phyloP scores from a whole-genome alignment of 2,888 invertebrate genomes.

The Biston stratarius region DNA sequence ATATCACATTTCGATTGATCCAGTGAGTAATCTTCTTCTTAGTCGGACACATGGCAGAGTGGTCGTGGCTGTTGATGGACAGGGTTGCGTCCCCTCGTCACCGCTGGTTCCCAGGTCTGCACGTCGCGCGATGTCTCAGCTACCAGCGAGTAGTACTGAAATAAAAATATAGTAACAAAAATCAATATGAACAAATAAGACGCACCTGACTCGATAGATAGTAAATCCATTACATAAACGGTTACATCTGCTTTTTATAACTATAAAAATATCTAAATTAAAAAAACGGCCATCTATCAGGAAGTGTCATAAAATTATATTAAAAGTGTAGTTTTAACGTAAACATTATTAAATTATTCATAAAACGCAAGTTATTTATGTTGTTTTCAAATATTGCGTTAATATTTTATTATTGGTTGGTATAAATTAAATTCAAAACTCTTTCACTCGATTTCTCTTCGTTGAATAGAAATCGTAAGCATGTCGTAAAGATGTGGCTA shows the following conservation, averaged over 20 bases:
- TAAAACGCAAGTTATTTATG: slow-evolving; percentile 15
- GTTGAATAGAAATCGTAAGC: slow-evolving; percentile 21
- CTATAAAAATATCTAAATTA: slow-evolving; percentile 6
- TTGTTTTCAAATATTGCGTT: slow-evolving; percentile 19
- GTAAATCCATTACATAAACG: not conserved
- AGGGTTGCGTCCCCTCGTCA: too few species aligned
- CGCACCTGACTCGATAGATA: not conserved
- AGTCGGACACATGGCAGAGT: too few species aligned
- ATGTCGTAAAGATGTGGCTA: slow-evolving; percentile 16
- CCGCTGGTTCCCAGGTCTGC: too few species aligned
- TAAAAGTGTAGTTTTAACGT: slow-evolving; percentile 11
- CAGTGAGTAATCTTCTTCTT: too few species aligned
- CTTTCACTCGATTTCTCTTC: slow-evolving; percentile 31
- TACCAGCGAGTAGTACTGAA: too few species aligned
- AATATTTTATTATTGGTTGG: slow-evolving; percentile 20
- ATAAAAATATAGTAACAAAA: too few species aligned
- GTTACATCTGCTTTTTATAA: not conserved
- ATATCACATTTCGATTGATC: too few species aligned
- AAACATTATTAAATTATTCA: slow-evolving; percentile 18
- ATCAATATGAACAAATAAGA: too few species aligned
- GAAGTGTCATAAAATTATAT: slow-evolving; percentile 11
- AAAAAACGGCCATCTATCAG: slow-evolving; percentile 1
- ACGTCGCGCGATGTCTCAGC: too few species aligned
- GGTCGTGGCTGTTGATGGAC: too few species aligned
- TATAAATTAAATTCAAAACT: slow-evolving; percentile 15